Evolutionary conservation across 2,888 invertebrate genomes (phyloP), one percentile per base, ranked within the genome.

Genomic region (Zonitis immaculata): DNA sequence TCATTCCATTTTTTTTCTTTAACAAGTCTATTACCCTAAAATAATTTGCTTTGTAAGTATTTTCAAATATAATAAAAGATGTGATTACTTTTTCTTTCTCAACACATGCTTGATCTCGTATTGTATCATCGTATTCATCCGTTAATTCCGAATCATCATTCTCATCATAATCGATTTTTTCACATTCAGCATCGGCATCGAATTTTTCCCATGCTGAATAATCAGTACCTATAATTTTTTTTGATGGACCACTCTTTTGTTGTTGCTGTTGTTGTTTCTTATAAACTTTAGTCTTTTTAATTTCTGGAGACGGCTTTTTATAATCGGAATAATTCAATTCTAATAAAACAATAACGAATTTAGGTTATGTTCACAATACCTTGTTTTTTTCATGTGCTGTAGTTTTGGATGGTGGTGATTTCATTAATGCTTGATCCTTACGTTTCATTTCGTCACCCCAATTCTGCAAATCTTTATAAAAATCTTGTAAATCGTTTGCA

Each of bases 21-120:
- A 16, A 95, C 94, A 72, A 83, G 85, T 61, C 77, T 78, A 74
- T 97, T 97, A 16, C 97, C 97, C 80, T 86, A 71, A 35, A 78
- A 79, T 64, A 55, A 27, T 30, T 50, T 16, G 49, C 25, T 22
- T 48, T 20, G 32, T 20, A 20, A 26, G 6, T 20, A 18, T 1
- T 47, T 47, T 1, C 1, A 5, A 16, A 11, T 28, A n/a, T 11
- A 18, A 35, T 75, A 47, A 74, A 61, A 9, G 6, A n/a, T 5
- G 42, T 25, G 28, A 32, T 50, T 67, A 86, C 87, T 75, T 83
- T 80, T 66, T 87, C 84, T 72, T 91, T 91, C 66, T 87, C 83
- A 68, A 82, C 76, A 32, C 80, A 77, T 0, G 89, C 89, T 67
- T 84, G 79, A 46, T 83, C 82, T 67, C 77, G 80, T 44, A 77